A percentile compares a stretch with the other conserved stretches of the same genome.
Evolutionary conservation across 2,797 vertebrate species (phyloP).

Genomic region (Paratrypauchen microcephalus): DNA sequence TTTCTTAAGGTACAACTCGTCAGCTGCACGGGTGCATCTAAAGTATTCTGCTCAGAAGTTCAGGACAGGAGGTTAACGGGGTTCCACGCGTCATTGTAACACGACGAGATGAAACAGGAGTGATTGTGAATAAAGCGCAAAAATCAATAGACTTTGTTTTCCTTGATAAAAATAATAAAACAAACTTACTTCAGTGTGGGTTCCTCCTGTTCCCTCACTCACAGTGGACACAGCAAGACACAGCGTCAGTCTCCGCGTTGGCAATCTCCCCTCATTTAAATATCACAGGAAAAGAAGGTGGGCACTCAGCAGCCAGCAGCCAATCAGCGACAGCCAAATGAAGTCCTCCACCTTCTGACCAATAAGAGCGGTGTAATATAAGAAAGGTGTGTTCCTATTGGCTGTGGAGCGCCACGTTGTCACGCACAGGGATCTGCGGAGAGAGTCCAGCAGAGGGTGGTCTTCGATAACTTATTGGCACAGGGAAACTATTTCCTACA

Average conservation of each 20-base stretch:
- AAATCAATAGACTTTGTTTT: neutral
- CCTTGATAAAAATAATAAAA: too few relatives aligned
- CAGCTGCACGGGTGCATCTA: neutral
- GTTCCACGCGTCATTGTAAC: neutral
- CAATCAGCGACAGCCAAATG: slow-evolving; percentile 24
- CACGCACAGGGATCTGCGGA: slow-evolving; percentile 53
- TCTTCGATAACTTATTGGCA: neutral
- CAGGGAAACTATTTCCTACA: too few relatives aligned
- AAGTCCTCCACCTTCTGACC: slow-evolving; percentile 18
- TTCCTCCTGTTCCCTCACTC: too few relatives aligned
- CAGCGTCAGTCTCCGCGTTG: slow-evolving; percentile 47
- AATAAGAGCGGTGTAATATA: slow-evolving; percentile 46
- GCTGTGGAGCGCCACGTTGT: slow-evolving; percentile 83
- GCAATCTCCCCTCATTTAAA: slow-evolving; percentile 68
- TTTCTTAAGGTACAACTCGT: neutral
- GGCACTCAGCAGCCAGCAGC: neutral
- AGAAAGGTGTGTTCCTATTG: slow-evolving; percentile 57
- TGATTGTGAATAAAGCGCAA: neutral
- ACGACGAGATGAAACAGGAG: neutral
- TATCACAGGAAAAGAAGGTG: slow-evolving; percentile 41
- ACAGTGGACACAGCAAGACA: neutral
- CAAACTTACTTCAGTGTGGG: too few relatives aligned
- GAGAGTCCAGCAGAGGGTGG: neutral
- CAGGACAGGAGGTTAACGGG: neutral
- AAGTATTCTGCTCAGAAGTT: neutral